Percentiles rank a stretch among this genome's conserved stretches.
phyloP scores from a whole-genome alignment of 2,888 invertebrate genomes.

The Tetropium fuscum region DNA sequence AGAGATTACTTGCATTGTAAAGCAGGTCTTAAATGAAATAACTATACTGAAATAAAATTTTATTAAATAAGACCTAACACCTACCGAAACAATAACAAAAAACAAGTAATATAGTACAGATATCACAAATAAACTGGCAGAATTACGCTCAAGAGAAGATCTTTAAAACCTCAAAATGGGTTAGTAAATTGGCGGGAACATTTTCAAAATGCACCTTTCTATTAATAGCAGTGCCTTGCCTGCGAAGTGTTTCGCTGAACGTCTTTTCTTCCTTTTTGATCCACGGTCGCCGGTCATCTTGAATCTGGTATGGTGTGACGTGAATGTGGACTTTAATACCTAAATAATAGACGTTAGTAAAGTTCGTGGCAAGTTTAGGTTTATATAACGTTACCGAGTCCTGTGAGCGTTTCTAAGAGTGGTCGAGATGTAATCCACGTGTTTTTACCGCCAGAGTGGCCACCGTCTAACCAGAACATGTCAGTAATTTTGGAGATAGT shows the following conservation, averaged over 20 bases:
- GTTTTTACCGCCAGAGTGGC: slow-evolving; percentile 88
- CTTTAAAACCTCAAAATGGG: slow-evolving; percentile 79
- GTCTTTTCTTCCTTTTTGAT: slow-evolving; percentile 85
- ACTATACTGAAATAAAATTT: no score
- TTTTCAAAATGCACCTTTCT: slow-evolving; percentile 74
- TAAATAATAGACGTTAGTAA: slow-evolving; percentile 51
- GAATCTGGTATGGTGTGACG: slow-evolving; percentile 92
- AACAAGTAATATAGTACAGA: no score
- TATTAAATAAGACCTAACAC: no score
- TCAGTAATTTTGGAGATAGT: slow-evolving; percentile 77
- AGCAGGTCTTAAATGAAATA: no score
- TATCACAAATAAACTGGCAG: background rate
- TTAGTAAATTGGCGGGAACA: slow-evolving; percentile 71
- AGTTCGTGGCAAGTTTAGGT: background rate
- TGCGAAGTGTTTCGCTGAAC: slow-evolving; percentile 77
- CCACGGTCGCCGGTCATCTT: slow-evolving; percentile 84
- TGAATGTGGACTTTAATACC: slow-evolving; percentile 81
- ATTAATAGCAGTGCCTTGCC: slow-evolving; percentile 75
- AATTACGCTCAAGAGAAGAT: slow-evolving; percentile 29
- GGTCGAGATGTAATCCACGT: slow-evolving; percentile 88
- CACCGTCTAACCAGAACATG: slow-evolving; percentile 93
- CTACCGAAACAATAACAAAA: no score
- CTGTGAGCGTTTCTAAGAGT: slow-evolving; percentile 78
- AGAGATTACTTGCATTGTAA: no score
- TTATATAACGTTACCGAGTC: slow-evolving; percentile 70